A percentile compares a stretch with the other conserved stretches of the same genome.
Evolutionary conservation across 1,140 invertebrate genomes (phyloP).

Genomic region (Drosophila setifemur): DNA sequence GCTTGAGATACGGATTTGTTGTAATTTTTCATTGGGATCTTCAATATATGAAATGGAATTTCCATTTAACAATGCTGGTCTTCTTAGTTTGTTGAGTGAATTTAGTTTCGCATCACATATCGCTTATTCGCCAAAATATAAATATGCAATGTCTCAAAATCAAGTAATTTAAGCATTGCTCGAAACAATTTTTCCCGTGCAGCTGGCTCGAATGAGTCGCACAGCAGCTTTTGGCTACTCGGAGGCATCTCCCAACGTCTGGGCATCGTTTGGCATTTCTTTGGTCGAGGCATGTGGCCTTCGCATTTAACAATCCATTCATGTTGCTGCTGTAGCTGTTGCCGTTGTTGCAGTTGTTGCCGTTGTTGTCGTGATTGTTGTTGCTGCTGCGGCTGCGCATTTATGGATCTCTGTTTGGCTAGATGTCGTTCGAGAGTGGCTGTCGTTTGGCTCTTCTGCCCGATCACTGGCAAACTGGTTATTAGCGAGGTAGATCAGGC

Average conservation of each 20-base stretch:
- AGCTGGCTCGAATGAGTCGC: neutral
- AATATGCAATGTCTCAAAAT: no score
- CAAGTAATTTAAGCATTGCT: neutral
- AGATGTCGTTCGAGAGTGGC: constrained; percentile 14
- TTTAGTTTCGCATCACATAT: no score
- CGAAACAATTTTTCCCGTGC: neutral
- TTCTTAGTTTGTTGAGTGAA: no score
- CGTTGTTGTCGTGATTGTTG: constrained; percentile 24
- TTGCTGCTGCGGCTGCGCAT: constrained; percentile 70
- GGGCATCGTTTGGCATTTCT: constrained; percentile 52
- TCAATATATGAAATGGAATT: neutral
- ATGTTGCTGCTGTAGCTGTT: constrained; percentile 32
- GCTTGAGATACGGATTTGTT: no score
- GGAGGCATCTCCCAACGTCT: constrained; percentile 29
- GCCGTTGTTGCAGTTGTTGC: constrained; percentile 12
- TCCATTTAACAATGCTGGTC: no score
- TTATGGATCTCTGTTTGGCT: constrained; percentile 54
- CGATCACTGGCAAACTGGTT: constrained; percentile 24
- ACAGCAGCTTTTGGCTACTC: constrained; percentile 33
- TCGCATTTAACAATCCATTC: constrained; percentile 52
- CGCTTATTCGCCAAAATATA: no score
- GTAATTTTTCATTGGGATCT: no score
- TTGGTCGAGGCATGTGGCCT: constrained; percentile 32
- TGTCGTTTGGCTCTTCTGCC: constrained; percentile 28
- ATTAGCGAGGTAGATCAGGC: constrained; percentile 23